Conservation (phyloP, 1,140 invertebrate genomes). For the Anastrepha ludens region DNA sequence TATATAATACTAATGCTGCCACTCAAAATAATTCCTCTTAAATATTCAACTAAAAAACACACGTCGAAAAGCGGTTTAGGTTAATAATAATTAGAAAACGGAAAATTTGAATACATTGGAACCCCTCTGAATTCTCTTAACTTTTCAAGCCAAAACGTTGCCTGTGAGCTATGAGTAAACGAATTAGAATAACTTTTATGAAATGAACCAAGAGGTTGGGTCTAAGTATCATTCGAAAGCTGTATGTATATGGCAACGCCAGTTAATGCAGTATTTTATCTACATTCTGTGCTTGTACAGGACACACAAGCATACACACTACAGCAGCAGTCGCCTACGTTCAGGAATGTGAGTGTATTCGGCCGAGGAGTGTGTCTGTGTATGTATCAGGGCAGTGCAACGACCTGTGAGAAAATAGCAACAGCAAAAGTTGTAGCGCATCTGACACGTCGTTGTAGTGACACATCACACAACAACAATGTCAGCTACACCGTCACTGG, state of each 20-base stretch:
- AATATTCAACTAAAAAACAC: too few relatives aligned
- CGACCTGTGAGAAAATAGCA: not conserved
- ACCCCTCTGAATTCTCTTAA: too few relatives aligned
- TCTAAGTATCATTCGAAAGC: too few relatives aligned
- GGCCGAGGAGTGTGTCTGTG: not conserved
- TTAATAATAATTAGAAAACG: too few relatives aligned
- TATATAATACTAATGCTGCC: too few relatives aligned
- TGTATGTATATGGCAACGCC: not conserved
- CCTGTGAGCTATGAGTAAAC: too few relatives aligned
- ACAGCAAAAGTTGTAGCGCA: not conserved
- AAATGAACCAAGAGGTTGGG: too few relatives aligned
- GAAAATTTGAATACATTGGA: too few relatives aligned
- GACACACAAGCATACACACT: not conserved
- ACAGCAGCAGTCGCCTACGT: not conserved
- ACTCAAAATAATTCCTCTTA: too few relatives aligned
- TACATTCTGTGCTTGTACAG: not conserved
- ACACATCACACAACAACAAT: not conserved
- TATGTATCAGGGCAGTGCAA: not conserved
- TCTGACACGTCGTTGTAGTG: not conserved
- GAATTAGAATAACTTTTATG: too few relatives aligned
- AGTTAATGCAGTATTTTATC: not conserved
- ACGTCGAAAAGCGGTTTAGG: too few relatives aligned
- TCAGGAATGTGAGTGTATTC: not conserved
- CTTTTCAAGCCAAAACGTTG: too few relatives aligned
- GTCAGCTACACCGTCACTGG: not conserved